Base-by-base conservation (phyloP, 2,113 vertebrate genomes). In the Casuarius casuarius region DNA sequence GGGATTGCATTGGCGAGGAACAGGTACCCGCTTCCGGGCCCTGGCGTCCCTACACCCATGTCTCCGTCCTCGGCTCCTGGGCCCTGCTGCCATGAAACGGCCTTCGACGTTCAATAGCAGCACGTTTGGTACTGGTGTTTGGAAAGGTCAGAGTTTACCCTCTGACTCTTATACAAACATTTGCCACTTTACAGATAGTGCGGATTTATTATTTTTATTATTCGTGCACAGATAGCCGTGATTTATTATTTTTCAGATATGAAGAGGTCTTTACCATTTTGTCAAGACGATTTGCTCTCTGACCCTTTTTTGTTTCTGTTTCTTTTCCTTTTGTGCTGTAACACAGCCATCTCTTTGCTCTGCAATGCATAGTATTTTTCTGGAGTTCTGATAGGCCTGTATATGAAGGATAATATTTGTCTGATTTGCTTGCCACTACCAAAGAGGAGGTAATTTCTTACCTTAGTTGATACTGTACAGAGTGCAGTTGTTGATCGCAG, bases 51-150 rank as follows among this genome's bases (percentile, higher is more conserved):
- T 26, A 35, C 29, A 10, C 31, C 29, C 56, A 33, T 10, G 16
- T 19, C 10, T 3, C 0, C 0, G 1, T 29, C 7, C 19, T 28
- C 54, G 31, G 8, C 10, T 59, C 29, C 71, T 1, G 2, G 20
- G 12, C 7, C 26, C 58, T 28, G 8, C 44, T 85, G 48, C 67
- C 38, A 7, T 49, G 61, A 76, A 61, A 46, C 4, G 46, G 52
- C 31, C 38, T 75, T 59, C 56, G 25, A 7, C 23, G 0, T 54
- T 67, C 67, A 22, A 44, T 18, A 63, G 46, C n/a, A 85, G 52
- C 14, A 65, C 1, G 0, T 48, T 61, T 58, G 52, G 38, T 38
- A 77, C 12, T 2, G 3, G 48, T 12, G 92, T 91, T 81, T 84
- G 51, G 48, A 38, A 74, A 75, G 38, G 38, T 74, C 33, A 46